These are phyloP conservation scores for Cheilosia vulpina DNA, from an alignment of 2,888 invertebrate species.

Conservation along the genomic window DNA sequence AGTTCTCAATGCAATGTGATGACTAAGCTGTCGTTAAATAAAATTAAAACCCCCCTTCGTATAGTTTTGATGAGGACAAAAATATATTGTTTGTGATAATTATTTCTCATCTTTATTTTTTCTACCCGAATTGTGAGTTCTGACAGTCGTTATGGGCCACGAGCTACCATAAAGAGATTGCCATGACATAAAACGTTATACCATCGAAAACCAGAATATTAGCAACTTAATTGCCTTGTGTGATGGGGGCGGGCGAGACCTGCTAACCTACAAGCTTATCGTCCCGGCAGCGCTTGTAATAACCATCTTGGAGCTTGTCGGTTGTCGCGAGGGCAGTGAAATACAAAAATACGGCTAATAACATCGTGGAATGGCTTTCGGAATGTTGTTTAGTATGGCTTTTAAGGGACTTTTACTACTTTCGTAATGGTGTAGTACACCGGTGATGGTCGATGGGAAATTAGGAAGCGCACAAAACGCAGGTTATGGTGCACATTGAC, in stretches of 20 bases:
- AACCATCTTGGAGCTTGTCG: not conserved
- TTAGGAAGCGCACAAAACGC: too few species aligned
- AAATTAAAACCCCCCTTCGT: too few species aligned
- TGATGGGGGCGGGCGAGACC: not conserved
- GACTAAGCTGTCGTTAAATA: too few species aligned
- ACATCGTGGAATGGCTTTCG: not conserved
- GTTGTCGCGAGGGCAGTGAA: not conserved
- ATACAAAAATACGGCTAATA: not conserved
- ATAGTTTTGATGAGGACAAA: too few species aligned
- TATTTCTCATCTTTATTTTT: not conserved
- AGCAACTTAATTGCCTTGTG: not conserved
- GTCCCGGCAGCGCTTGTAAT: not conserved
- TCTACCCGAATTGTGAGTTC: not conserved
- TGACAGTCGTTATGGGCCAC: not conserved
- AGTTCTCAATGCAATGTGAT: too few species aligned
- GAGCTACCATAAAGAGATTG: constrained; percentile 9
- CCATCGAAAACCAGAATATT: constrained; percentile 12
- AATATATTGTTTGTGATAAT: not conserved
- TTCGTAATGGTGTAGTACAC: too few species aligned
- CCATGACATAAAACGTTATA: not conserved
- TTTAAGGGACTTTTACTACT: too few species aligned
- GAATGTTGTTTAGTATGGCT: not conserved
- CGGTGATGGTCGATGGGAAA: too few species aligned
- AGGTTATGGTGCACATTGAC: too few species aligned
- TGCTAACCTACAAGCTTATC: not conserved